Evolutionary conservation across 1,140 invertebrate genomes (phyloP).

Genomic region (Magallana ariakensis): DNA sequence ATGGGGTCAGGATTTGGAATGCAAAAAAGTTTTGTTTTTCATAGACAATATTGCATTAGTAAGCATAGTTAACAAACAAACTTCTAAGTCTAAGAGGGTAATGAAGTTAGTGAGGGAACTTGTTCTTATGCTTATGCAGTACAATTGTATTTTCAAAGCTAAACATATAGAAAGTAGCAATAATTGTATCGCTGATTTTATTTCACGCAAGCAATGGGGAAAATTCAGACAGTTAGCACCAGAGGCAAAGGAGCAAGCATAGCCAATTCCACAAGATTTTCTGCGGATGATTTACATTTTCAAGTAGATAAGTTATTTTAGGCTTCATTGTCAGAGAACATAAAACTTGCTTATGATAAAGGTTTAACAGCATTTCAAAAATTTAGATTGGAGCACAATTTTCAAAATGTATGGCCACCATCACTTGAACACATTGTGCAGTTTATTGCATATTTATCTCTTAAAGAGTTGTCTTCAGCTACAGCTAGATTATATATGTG

Average conservation of each 20-base stretch:
- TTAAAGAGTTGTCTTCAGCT: not conserved
- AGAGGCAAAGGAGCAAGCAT: not conserved
- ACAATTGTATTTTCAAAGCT: constrained; percentile 23
- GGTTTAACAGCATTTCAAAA: too few species aligned
- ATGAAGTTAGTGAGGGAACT: not conserved
- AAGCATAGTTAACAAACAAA: constrained; percentile 33
- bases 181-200: constrained; percentile 44
- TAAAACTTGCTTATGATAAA: too few species aligned
- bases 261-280: not conserved
- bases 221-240: not conserved
- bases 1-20: not conserved
- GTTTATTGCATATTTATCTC: constrained; percentile 30
- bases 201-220: constrained; percentile 42
- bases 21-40: too few species aligned
- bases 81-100: constrained; percentile 28
- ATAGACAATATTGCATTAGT: constrained; percentile 45
- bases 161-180: not conserved
- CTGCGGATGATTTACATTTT: not conserved
- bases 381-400: too few species aligned
- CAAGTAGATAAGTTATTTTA: not conserved
- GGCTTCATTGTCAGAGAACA: too few species aligned
- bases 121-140: constrained; percentile 13
- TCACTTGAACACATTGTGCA: not conserved
- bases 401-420: not conserved
- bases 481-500: not conserved